Evolutionary conservation across 2,797 vertebrate species (phyloP).

Genomic region (Coluber constrictor): DNA sequence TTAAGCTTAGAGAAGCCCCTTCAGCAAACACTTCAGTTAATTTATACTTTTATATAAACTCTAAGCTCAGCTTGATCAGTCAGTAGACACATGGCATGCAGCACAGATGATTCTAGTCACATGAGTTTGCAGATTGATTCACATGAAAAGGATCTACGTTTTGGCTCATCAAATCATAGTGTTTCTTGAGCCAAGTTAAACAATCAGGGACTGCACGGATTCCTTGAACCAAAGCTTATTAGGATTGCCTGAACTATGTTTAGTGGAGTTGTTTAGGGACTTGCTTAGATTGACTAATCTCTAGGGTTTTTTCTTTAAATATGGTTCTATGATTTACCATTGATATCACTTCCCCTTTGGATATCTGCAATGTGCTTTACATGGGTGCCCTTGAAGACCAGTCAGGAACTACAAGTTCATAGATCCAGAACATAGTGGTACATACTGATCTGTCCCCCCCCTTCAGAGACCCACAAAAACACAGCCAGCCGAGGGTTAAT

Average conservation of each 20-base stretch:
- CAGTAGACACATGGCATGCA: not conserved
- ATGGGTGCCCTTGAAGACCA: not conserved
- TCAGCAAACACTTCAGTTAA: not conserved
- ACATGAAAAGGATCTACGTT: not conserved
- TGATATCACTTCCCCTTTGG: not conserved
- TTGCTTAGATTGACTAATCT: not conserved
- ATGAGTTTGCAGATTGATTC: not conserved
- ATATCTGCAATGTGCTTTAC: not conserved
- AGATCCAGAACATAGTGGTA: not conserved
- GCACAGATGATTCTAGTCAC: not conserved
- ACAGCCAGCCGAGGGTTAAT: no score
- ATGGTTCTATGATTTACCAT: not conserved
- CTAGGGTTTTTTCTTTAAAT: not conserved
- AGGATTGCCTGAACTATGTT: not conserved
- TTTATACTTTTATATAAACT: not conserved
- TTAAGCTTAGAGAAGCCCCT: not conserved
- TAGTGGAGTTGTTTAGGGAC: not conserved
- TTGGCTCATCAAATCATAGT: not conserved
- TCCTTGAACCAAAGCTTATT: not conserved
- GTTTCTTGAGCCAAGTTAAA: not conserved
- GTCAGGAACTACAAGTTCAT: not conserved
- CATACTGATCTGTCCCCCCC: no score
- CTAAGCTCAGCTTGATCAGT: not conserved
- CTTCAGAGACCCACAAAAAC: no score
- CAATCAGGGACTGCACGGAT: not conserved